These are phyloP conservation scores for Notocelia uddmanniana DNA, from an alignment of 2,888 invertebrate species.

Conservation along the genomic window DNA sequence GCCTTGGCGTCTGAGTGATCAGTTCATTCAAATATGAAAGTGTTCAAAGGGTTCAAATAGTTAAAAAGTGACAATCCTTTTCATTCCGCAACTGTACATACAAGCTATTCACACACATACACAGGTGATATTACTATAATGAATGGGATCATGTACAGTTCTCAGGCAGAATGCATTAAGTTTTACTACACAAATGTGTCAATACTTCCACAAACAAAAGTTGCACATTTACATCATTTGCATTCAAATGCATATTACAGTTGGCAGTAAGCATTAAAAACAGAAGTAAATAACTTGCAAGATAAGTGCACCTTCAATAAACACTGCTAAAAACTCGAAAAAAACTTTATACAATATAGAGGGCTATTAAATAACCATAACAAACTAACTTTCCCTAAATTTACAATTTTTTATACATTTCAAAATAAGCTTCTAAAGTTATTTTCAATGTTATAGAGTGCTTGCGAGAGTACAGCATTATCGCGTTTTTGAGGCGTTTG, in stretches of 20 bases:
- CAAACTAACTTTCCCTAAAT: slow-evolving; percentile 48
- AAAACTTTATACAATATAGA: slow-evolving; percentile 32
- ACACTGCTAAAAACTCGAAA: slow-evolving; percentile 18
- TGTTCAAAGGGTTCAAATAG: too few relatives aligned
- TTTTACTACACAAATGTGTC: slow-evolving; percentile 5
- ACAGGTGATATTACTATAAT: background rate
- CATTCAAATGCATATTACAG: slow-evolving; percentile 22
- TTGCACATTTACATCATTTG: slow-evolving; percentile 5
- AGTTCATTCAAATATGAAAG: too few relatives aligned
- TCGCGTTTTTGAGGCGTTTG: slow-evolving; percentile 59
- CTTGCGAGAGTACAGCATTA: slow-evolving; percentile 70
- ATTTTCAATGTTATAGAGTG: slow-evolving; percentile 75
- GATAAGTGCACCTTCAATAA: slow-evolving; percentile 25
- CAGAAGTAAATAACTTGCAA: slow-evolving; percentile 5
- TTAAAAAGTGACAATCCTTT: too few relatives aligned
- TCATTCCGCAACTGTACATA: too few relatives aligned
- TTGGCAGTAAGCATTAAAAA: slow-evolving; percentile 27
- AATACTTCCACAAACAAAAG: slow-evolving; percentile 16
- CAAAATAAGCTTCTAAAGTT: slow-evolving; percentile 80
- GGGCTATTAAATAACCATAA: slow-evolving; percentile 50
- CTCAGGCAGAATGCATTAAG: background rate
- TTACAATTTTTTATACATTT: slow-evolving; percentile 48
- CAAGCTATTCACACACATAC: background rate
- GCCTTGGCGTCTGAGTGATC: too few relatives aligned
- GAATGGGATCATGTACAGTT: background rate